Conservation (phyloP, 2,797 vertebrate species). For the Alcedo quadribrachys region DNA sequence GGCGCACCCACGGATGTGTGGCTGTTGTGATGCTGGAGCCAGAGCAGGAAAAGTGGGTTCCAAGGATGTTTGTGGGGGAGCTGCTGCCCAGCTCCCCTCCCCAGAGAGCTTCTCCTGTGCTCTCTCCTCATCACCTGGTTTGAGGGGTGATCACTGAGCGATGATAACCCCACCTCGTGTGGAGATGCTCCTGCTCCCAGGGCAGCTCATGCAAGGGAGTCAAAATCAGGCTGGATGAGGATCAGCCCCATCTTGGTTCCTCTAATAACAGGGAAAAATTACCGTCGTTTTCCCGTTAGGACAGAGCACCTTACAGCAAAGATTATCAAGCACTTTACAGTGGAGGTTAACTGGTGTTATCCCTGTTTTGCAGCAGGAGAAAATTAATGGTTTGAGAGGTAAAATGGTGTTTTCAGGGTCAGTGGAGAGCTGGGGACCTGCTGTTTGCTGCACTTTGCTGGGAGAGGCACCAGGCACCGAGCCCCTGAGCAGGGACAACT, state of each 20-base stretch:
- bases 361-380: slow-evolving; percentile 21
- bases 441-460: neutral
- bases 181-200: neutral
- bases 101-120: rapidly evolving
- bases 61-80: rapidly evolving
- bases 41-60: neutral
- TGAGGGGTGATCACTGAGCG: neutral
- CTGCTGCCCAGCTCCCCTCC: too few species aligned
- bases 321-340: neutral
- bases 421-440: neutral
- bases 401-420: neutral
- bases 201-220: neutral
- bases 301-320: neutral
- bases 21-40: neutral
- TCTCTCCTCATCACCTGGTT: neutral
- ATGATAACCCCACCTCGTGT: neutral
- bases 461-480: rapidly evolving
- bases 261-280: neutral
- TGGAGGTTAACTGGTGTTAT: slow-evolving; percentile 15
- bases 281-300: neutral
- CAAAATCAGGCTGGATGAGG: neutral
- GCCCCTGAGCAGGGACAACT: neutral
- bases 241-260: neutral
- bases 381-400: neutral
- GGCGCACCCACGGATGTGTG: neutral